Evolutionary conservation across 2,797 vertebrate species (phyloP).

Genomic region (Ciconia nigra): DNA sequence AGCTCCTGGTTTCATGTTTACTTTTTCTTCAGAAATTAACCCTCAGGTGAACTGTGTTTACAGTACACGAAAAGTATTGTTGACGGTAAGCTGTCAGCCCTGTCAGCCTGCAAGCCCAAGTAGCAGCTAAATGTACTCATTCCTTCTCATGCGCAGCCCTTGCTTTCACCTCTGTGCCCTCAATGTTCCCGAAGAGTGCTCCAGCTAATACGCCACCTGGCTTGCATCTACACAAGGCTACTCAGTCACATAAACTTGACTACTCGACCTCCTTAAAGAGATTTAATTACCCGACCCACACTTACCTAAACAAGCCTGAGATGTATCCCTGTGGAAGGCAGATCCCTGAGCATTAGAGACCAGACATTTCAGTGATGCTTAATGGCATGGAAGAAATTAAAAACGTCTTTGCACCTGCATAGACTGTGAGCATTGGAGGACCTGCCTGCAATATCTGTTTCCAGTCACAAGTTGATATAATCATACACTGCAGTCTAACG

Average conservation of each 20-base stretch:
- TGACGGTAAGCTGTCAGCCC: accelerated
- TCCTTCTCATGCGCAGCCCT: background rate
- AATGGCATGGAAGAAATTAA: background rate
- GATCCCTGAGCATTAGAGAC: background rate
- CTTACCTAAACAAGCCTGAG: background rate
- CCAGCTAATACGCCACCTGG: background rate
- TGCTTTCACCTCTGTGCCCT: background rate
- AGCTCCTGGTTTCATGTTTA: background rate
- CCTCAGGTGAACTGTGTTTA: background rate
- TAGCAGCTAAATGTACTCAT: accelerated
- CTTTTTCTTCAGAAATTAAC: background rate
- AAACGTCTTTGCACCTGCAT: background rate
- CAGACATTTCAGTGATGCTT: background rate
- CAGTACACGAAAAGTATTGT: background rate
- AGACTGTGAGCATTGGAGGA: background rate
- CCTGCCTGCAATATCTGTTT: background rate
- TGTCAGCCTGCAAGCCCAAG: background rate
- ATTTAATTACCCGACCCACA: background rate
- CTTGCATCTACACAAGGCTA: background rate
- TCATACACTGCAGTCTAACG: accelerated
- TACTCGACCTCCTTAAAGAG: background rate
- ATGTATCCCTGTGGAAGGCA: background rate
- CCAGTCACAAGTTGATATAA: background rate
- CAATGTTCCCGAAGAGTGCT: background rate
- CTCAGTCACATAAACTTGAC: background rate